Conservation (phyloP, 1,140 invertebrate genomes). For the Meloidogyne exigua region DNA sequence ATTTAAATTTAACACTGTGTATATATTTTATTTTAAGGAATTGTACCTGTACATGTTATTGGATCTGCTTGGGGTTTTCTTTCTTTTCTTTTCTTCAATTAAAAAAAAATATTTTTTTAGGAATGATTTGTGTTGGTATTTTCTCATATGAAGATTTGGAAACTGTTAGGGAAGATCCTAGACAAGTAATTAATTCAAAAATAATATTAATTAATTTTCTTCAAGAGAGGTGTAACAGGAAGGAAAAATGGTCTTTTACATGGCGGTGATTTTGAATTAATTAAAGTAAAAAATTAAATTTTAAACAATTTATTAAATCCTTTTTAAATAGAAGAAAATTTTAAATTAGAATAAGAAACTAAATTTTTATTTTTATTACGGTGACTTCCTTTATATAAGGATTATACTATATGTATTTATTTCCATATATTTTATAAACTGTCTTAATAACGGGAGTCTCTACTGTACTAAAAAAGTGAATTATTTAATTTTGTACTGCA, state of each 20-base stretch:
- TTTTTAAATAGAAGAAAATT: too few relatives aligned
- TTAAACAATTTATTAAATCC: background rate
- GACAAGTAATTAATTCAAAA: background rate
- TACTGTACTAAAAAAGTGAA: too few relatives aligned
- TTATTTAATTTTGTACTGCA: too few relatives aligned
- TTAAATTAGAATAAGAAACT: too few relatives aligned
- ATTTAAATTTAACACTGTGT: too few relatives aligned
- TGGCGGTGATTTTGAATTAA: conserved; percentile 31
- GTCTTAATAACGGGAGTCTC: too few relatives aligned
- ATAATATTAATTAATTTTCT: conserved; percentile 16
- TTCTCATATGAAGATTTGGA: conserved; percentile 59
- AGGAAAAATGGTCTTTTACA: conserved; percentile 46
- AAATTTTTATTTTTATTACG: background rate
- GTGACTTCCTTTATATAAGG: too few relatives aligned
- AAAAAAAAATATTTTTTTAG: background rate
- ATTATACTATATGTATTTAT: background rate
- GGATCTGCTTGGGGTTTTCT: conserved; percentile 61
- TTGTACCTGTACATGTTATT: conserved; percentile 65
- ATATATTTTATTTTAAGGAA: too few relatives aligned
- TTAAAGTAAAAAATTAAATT: conserved; percentile 8
- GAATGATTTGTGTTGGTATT: conserved; percentile 63
- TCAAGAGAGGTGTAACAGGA: conserved; percentile 30
- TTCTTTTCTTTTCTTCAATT: background rate
- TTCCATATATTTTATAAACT: too few relatives aligned
- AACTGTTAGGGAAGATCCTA: conserved; percentile 4